Conservation (phyloP, 2,888 invertebrate species). For the Ophion slaviceki region DNA sequence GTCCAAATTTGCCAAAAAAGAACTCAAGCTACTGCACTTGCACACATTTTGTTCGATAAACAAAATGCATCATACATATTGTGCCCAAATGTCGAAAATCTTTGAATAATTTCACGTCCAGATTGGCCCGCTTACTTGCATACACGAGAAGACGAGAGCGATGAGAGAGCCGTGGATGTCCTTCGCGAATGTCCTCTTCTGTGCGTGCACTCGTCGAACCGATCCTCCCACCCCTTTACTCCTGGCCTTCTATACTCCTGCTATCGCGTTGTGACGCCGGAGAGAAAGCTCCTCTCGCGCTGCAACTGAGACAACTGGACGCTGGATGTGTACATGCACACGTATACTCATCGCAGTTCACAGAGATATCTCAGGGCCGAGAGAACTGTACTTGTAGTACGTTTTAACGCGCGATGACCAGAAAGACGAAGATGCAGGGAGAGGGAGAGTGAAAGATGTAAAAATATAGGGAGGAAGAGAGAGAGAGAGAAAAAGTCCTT, state of each 20-base stretch:
- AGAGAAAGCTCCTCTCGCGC: conserved; percentile 11
- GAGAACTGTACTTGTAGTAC: conserved; percentile 40
- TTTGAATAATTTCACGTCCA: conserved; percentile 19
- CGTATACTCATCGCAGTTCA: not conserved
- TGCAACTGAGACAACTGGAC: not conserved
- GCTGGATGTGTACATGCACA: not conserved
- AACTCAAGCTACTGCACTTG: too few relatives aligned
- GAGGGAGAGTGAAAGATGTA: not conserved
- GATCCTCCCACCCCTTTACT: not conserved
- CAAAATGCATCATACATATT: conserved; percentile 37
- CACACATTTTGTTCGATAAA: not conserved
- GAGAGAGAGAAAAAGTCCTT: conserved; percentile 29
- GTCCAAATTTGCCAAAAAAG: too few relatives aligned
- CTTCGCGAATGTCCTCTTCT: conserved; percentile 12
- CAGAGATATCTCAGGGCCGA: conserved; percentile 56
- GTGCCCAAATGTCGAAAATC: conserved; percentile 25
- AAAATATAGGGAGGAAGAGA: not conserved
- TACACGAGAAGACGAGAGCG: not conserved
- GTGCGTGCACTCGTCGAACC: conserved; percentile 26
- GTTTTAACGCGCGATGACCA: conserved; percentile 42
- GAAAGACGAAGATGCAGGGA: conserved; percentile 1
- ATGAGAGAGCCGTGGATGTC: conserved; percentile 17
- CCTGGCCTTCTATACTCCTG: not conserved
- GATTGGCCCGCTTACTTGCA: not conserved
- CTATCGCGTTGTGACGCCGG: not conserved